Base-by-base conservation (phyloP, 2,113 vertebrate species). In the Bungarus multicinctus region DNA sequence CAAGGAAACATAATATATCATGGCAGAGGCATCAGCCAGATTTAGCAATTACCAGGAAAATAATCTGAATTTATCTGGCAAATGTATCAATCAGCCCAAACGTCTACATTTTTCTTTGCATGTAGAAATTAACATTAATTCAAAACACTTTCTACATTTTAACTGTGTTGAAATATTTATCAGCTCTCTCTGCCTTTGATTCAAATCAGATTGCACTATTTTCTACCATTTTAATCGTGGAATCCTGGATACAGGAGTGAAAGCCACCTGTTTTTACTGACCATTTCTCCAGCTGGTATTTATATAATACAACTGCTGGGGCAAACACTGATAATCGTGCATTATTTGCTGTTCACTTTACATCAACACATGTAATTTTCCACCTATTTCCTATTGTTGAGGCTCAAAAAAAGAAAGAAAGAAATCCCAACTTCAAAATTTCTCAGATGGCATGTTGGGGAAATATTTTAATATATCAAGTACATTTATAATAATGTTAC, bases 401-500 rank as follows among this genome's bases (percentile, higher is more conserved):
- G 8, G 39, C 74, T 88, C 64, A 54, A 85, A 85, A 43, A 55
- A 27, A 7, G n/a, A n/a, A n/a, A n/a, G n/a, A 81, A 23, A 7
- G 5, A 54, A 53, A 25, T 81, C n/a, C 23, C 50, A 85, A 39
- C 30, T 52, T 57, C 91, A 34, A 91, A 11, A 18, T 20, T 23
- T 20, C 23, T 45, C 22, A 50, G 20, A 10, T 81, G 23, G n/a
- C 47, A 53, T 11, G n/a, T 10, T 58, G 12, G 22, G n/a, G 52
- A 81, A 92, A 16, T 14, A 14, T 9, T 85, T 81, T 43, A 81
- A 43, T 43, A 43, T 20, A 23, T 54, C 53, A 92, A 54, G 53
- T 47, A 57, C 58, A 53, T 39, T 85, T 55, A 34, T 86, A 89
- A 64, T 23, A 54, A 58, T 12, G 16, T 45, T 93, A 98, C 98